Evolutionary conservation across 2,888 invertebrate genomes (phyloP), one percentile per base, ranked within the genome.

Genomic region (Rambutsinella grinnellia): DNA sequence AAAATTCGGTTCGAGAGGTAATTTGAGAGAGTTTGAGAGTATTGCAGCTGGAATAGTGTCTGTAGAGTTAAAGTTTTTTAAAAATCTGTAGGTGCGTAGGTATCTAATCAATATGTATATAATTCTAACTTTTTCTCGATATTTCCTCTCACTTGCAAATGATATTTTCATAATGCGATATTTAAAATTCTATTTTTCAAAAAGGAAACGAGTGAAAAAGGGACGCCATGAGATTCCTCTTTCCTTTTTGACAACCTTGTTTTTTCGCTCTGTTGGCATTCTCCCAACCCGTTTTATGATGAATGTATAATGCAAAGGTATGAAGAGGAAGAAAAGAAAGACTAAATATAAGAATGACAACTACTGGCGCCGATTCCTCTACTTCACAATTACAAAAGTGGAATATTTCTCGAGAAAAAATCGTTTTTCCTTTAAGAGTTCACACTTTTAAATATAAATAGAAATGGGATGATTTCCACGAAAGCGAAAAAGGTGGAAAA

Each of bases 311-410:
- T 75, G 49, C 46, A 71, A 70, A 63, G 68, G 67, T 67, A 67
- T 46, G 51, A 49, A 23, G 47, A 24, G 17, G 21, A 26, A 60
- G 21, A 46, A 53, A 51, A 13, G 63, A 56, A 65, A 28, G 56
- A 72, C 53, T 70, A 54, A 71, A 79, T 79, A 71, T 57, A 56
- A 53, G 72, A 71, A 61, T 76, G 71, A 76, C 76, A 76, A 53
- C 47, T 68, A 62, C 68, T 79, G 78, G 78, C 71, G 75, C 78
- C 78, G 58, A 51, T 44, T 53, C 65, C 54, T 63, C 15, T 56
- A 27, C 56, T 19, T 19, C 46, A 24, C 3, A 10, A 6, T 24
- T 3, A 57, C 27, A 24, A 26, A 23, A 27, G 28, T 21, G 57
- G 23, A 24, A 57, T 26, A n/a, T n/a, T n/a, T 57, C 27, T 57